These are phyloP conservation scores for Drosophila sturtevanti DNA, from an alignment of 1,140 invertebrate genomes.

Conservation along the genomic window DNA sequence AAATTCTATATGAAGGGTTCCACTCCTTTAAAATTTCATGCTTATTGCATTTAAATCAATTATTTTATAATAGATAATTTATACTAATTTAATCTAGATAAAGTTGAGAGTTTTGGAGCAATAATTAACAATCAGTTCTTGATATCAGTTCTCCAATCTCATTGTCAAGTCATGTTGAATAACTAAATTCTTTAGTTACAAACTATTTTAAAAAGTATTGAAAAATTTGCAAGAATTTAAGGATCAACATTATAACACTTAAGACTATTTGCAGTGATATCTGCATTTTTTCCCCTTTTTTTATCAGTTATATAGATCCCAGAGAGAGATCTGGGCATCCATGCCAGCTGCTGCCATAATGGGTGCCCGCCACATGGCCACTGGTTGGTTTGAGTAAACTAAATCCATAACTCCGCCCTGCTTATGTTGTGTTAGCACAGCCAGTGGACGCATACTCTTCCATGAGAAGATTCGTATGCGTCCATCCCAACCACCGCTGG, in stretches of 20 bases:
- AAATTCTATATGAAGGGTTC: too few relatives aligned
- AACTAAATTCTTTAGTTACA: neutral
- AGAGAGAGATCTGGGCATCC: constrained; percentile 89
- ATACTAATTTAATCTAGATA: neutral
- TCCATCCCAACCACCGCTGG: constrained; percentile 90
- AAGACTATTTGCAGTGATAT: constrained; percentile 6
- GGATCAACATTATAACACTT: constrained; percentile 37
- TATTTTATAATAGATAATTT: too few relatives aligned
- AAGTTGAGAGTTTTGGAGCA: neutral
- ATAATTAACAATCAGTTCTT: neutral
- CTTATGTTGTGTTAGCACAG: constrained; percentile 88
- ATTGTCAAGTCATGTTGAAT: constrained; percentile 8
- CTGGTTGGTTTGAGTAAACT: constrained; percentile 85
- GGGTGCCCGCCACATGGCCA: constrained; percentile 86
- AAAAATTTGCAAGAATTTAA: neutral
- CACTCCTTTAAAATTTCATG: too few relatives aligned
- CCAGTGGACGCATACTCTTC: constrained; percentile 89
- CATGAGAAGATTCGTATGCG: constrained; percentile 90
- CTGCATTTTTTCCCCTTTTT: too few relatives aligned
- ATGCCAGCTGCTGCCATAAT: constrained; percentile 89
- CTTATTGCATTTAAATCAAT: too few relatives aligned
- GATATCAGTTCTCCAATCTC: neutral
- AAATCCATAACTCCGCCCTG: constrained; percentile 87
- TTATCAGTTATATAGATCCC: constrained; percentile 89
- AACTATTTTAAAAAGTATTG: constrained; percentile 24